Conservation (phyloP, 2,113 vertebrate species). For the Aix galericulata region DNA sequence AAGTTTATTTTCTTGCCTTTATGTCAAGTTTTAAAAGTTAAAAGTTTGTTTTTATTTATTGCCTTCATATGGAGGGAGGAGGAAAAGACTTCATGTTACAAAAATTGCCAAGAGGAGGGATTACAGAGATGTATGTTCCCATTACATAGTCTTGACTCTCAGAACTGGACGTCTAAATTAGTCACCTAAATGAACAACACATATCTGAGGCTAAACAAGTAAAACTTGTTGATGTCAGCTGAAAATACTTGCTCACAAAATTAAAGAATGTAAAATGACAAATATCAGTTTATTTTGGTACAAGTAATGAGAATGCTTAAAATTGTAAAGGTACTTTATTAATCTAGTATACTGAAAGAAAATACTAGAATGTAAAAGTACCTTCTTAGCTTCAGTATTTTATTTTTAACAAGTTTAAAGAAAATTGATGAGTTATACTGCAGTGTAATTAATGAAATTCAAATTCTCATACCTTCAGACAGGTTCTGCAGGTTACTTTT, state of each 20-base stretch:
- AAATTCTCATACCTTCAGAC: not conserved
- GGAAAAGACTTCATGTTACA: not conserved
- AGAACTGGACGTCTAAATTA: not conserved
- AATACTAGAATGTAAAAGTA: not conserved
- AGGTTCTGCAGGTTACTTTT: not conserved
- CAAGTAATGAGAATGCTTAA: not conserved
- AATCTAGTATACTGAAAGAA: not conserved
- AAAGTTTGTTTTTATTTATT: not conserved
- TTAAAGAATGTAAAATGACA: not conserved
- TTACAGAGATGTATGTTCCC: not conserved
- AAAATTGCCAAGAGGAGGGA: not conserved
- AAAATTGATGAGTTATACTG: not conserved
- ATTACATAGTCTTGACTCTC: not conserved
- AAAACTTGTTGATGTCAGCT: not conserved
- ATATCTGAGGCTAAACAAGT: not conserved
- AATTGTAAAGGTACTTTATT: not conserved
- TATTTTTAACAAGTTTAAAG: not conserved
- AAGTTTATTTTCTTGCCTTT: not conserved
- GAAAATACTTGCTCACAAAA: not conserved
- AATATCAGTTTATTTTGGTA: not conserved
- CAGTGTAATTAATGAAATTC: not conserved
- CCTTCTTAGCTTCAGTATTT: not conserved
- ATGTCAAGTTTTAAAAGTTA: no score
- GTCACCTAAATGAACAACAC: not conserved
- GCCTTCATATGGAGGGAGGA: not conserved